Evolutionary conservation across 37 sponge, comb jelly and placozoan species (phyloP), one percentile per base, ranked within the genome.

Genomic region (Theonella swinhoei): DNA sequence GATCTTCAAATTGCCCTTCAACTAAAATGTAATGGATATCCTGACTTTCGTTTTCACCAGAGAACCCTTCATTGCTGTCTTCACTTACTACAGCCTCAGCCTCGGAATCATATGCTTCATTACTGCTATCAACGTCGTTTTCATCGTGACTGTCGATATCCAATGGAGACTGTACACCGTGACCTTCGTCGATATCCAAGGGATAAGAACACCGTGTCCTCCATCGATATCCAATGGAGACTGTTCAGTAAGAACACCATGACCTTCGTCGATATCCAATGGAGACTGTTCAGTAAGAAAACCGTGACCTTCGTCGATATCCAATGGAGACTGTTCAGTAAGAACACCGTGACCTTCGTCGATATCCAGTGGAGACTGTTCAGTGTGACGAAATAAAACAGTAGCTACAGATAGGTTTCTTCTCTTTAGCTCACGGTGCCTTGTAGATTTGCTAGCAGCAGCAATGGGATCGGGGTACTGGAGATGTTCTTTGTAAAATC

Each of bases 401-500:
- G n/a, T n/a, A n/a, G n/a, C n/a, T n/a, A n/a, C 54, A 7, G 54
- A 47, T 14, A 47, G 54, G 5, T 66, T 66, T 66, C 68, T 25
- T 29, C 32, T 29, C 24, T 29, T 66, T 29, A 31, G 7, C 24
- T 29, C 32, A 9, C 68, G 68, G 17, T 66, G 32, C 68, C 24
- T 66, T 8, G 68, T 66, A 23, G 68, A 31, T 66, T 29, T 66
- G 32, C 68, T 66, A 9, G 68, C 68, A 25, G 32, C 68, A 22
- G 68, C 7, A 66, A 66, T 22, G 28, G 68, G 68, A 29, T 66
- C 68, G 8, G 68, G 32, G 32, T 66, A 66, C 20, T 22, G 68
- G 8, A 66, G 32, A 29, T 66, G 68, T 66, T 66, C 68, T 9
- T 66, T 66, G 68, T 66, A 66, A 31, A 29, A 31, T 66, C 68